phyloP scores from a whole-genome alignment of 2,888 invertebrate species.

The Drosophila cracens region DNA sequence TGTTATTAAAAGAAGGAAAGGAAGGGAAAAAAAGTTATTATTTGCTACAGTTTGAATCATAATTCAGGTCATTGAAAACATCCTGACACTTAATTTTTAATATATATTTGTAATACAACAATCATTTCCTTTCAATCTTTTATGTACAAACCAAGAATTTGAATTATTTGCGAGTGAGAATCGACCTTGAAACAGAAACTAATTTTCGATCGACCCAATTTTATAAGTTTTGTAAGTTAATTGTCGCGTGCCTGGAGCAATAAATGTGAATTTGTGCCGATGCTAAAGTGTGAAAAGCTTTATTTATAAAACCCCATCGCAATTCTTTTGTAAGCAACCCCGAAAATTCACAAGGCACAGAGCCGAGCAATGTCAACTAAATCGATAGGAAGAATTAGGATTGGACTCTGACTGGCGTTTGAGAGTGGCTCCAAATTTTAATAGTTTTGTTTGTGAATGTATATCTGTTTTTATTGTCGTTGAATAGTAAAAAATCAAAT shows the following conservation, averaged over 20 bases:
- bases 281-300: background rate
- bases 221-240: background rate
- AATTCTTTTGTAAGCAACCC: background rate
- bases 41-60: background rate
- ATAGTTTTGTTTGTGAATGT: background rate
- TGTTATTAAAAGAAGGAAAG: constrained; percentile 47
- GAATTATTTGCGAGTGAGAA: background rate
- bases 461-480: too few species aligned
- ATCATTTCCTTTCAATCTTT: background rate
- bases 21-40: background rate
- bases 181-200: background rate
- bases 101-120: background rate
- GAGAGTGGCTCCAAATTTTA: background rate
- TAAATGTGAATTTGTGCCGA: constrained; percentile 1
- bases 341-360: background rate
- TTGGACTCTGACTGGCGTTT: background rate
- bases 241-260: constrained; percentile 8
- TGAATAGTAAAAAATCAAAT: background rate
- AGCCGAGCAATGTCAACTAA: background rate
- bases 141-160: background rate
- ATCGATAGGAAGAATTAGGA: background rate
- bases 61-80: too few species aligned
- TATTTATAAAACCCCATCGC: background rate
- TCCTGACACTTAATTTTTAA: background rate
- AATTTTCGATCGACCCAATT: background rate